Evolutionary conservation across 2,113 vertebrate genomes (phyloP), one percentile per base, ranked within the genome.

Genomic region (Bolborhynchus lineola): DNA sequence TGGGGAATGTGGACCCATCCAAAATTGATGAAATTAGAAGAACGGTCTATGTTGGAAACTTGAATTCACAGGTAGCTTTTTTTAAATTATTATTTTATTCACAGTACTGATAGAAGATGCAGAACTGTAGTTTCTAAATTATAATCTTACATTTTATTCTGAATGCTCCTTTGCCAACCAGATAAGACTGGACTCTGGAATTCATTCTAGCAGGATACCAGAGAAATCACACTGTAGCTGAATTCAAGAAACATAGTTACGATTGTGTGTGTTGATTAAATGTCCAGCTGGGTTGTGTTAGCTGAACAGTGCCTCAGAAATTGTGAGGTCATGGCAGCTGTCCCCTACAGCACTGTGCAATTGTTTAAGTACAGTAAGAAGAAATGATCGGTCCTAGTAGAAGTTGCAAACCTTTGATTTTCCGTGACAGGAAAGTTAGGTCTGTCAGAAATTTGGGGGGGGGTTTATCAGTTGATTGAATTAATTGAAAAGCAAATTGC

Each of bases 1-100:
- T 99, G 98, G 99, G 99, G 53, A 99, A 99, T 89, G 99, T 99
- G 75, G 99, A 99, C 79, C 99, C 99, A 76, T 98, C 99, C n/a
- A 99, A 99, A 97, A 98, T 99, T 46, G 98, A 99, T 89, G 99
- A 99, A 97, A 99, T 99, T 87, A 98, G 99, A 89, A 98, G 99
- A 97, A 99, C 99, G 1, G 99, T 99, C 68, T 99, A 99, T 47
- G 99, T 99, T 60, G 99, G 99, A 97, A 99, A 99, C 97, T 95
- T 99, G 93, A 99, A 99, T 98, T 99, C 99, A 7, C 99, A 99
- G 99, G 99, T 99, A 98, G 92, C 28, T 42, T 67, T 50, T 37
- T 52, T 33, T n/a, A 25, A 8, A 0, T 65, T 28, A 52, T 52
- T 16, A 52, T 52, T 47, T 77, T 63, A 44, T 31, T 65, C 11